Evolutionary conservation across 2,888 invertebrate genomes (phyloP), one percentile per base, ranked within the genome.

Genomic region (Smittia sp.): DNA sequence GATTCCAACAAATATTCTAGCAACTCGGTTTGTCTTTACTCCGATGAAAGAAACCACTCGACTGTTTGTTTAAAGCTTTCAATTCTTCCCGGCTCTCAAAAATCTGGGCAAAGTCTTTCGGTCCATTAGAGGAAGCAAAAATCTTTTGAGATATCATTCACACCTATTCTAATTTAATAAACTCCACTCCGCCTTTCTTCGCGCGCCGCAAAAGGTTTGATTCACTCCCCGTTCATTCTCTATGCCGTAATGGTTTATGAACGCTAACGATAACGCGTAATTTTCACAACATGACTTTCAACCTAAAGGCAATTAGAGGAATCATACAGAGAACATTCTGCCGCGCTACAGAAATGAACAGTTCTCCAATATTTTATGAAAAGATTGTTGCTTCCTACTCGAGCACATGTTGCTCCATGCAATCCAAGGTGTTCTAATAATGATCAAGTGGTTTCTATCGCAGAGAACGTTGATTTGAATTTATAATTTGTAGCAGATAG

Each of bases 81-180:
- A n/a, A n/a, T n/a, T n/a, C n/a, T n/a, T n/a, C n/a, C n/a, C n/a
- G n/a, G n/a, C n/a, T n/a, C n/a, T n/a, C n/a, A n/a, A n/a, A n/a
- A n/a, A n/a, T n/a, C n/a, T n/a, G n/a, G n/a, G 32, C 32, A 32
- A 32, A n/a, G n/a, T n/a, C n/a, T n/a, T n/a, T n/a, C n/a, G n/a
- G 32, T 32, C 9, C 32, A 32, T 32, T 32, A 32, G 32, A 32
- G 32, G 32, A 32, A 32, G 32, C 32, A 9, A 32, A 32, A 32
- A 32, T 46, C 46, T 46, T 11, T 11, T 15, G 46, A 46, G 15
- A 15, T 15, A 46, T 46, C 46, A 46, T 46, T 46, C 15, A 46
- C 46, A 46, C 46, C 46, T 46, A 6, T 46, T 46, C 46, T 46
- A 46, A 46, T 46, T 46, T 46, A 46, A 46, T 46, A 11, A 46